These are phyloP conservation scores for Myrmecophaga tridactyla DNA, from an alignment of 2,113 vertebrate genomes.

Conservation along the genomic window DNA sequence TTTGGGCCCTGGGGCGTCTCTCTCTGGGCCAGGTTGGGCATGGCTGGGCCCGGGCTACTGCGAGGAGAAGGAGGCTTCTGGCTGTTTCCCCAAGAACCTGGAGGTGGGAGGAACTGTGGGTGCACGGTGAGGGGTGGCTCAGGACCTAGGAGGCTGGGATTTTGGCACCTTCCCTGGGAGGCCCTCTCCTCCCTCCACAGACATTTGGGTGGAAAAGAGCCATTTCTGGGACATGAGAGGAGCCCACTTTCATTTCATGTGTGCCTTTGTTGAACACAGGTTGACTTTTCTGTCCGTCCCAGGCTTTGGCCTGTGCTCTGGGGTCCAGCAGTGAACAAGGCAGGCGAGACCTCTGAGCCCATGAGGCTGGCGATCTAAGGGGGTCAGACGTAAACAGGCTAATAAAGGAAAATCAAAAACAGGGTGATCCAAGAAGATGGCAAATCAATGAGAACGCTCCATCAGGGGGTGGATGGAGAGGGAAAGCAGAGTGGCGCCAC, in stretches of 20 bases:
- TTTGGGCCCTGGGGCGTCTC: neutral
- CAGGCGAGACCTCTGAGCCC: neutral
- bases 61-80: neutral
- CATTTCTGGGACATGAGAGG: neutral
- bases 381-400: neutral
- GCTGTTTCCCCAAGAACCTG: neutral
- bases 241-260: accelerated
- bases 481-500: accelerated
- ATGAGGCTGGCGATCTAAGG: accelerated
- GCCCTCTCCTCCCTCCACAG: neutral
- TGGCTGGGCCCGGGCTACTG: neutral
- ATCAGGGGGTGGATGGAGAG: neutral
- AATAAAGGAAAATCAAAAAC: neutral
- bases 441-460: neutral
- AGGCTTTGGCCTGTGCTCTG: neutral
- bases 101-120: neutral
- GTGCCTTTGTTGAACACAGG: accelerated
- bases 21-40: neutral
- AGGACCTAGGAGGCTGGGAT: accelerated
- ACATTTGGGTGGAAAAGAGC: accelerated
- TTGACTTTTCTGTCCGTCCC: neutral
- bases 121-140: neutral
- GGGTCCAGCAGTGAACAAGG: no score
- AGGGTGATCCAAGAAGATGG: no score
- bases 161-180: accelerated